These are phyloP conservation scores for Gambelia wislizenii DNA, from an alignment of 2,797 vertebrate genomes.

Conservation along the genomic window DNA sequence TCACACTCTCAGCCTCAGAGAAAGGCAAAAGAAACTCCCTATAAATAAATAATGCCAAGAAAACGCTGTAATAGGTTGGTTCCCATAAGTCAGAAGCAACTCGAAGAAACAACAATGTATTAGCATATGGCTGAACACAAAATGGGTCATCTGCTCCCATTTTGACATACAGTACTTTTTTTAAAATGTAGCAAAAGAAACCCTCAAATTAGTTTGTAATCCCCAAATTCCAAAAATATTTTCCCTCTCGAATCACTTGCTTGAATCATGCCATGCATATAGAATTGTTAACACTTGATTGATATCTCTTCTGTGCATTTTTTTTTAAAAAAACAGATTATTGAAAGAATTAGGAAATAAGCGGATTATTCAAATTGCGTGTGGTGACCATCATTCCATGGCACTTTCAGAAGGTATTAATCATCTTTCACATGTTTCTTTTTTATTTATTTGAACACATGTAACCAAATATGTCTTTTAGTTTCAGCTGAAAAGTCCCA, in stretches of 20 bases:
- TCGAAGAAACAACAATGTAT: too few species aligned
- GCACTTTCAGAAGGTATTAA: slow-evolving; percentile 75
- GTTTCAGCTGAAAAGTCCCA: background rate
- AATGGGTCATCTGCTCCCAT: background rate
- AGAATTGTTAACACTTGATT: background rate
- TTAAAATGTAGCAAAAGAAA: background rate
- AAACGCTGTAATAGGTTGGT: too few species aligned
- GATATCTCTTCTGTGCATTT: background rate
- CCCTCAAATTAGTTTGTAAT: background rate
- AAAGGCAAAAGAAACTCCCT: too few species aligned
- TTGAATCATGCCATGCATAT: background rate
- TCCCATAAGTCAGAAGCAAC: too few species aligned
- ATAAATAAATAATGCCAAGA: too few species aligned
- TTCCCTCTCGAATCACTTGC: background rate
- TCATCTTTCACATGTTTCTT: too few species aligned
- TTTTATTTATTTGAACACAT: background rate
- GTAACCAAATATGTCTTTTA: background rate
- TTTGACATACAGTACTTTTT: background rate
- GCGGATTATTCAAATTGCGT: slow-evolving; percentile 73
- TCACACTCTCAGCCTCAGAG: background rate
- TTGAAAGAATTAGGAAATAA: slow-evolving; percentile 66
- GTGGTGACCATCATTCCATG: slow-evolving; percentile 77
- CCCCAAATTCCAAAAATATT: background rate
- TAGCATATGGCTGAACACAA: background rate
- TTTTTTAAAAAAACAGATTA: slow-evolving; percentile 62